Evolutionary conservation across 1,140 invertebrate genomes (phyloP), one percentile per base, ranked within the genome.

Genomic region (Zophobas morio): DNA sequence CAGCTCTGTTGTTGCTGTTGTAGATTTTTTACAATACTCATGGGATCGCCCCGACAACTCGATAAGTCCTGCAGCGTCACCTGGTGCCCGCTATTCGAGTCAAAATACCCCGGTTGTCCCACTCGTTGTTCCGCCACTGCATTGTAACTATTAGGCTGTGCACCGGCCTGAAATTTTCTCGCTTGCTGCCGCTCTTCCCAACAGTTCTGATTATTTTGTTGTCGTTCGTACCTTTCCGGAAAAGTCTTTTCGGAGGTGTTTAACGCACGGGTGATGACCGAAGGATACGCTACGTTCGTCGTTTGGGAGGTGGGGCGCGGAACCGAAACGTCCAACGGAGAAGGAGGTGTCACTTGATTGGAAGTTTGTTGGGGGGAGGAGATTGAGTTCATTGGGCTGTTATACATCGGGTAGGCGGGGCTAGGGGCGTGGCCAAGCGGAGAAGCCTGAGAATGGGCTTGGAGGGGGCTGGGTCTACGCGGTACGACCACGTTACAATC

Each of bases 361-460:
- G 82, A 87, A 86, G 86, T 91, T 78, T 91, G 92, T 81, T 93
- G 92, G 6, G 92, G 92, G 8, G 92, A 93, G 54, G 92, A 92
- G 56, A 86, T 86, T 1, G 91, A 91, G 79, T 92, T 91, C 91
- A 94, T 92, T 4, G 93, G 92, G 86, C 92, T 93, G 84, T 93
- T 92, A 84, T 94, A 94, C 89, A 93, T 89, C 5, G 93, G 92
- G 87, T 94, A 94, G 32, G 91, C 92, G 33, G 93, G 92, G 87
- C 92, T 93, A 74, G 91, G 92, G 1, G 92, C 92, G 84, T 93
- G 92, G 2, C 80, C 78, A 0, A 81, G 53, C 2, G 89, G 89
- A 75, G 90, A 91, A 33, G 90, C 89, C 81, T 92, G 91, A 1
- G 91, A 91, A 79, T 91, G 90, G 0, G 89, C 88, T 81, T 93